Percentiles rank a stretch among this genome's conserved stretches.
These are phyloP conservation scores for Drosophila tanythrix DNA, from an alignment of 2,888 invertebrate species.

Conservation along the genomic window DNA sequence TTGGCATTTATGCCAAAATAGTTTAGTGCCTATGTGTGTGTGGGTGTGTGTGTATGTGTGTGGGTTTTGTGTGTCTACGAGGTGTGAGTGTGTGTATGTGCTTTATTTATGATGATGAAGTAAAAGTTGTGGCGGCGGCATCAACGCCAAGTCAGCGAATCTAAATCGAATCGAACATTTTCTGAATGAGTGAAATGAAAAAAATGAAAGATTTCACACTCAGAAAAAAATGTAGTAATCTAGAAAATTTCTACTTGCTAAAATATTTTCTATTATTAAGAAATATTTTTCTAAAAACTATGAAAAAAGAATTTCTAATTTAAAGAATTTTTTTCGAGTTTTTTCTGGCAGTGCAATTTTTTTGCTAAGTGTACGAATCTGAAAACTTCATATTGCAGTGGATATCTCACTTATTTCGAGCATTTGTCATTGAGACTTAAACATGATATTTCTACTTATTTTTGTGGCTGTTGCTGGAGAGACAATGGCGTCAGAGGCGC, in stretches of 20 bases:
- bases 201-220: rapidly evolving
- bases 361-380: not conserved
- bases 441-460: not conserved
- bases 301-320: not conserved
- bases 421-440: not conserved
- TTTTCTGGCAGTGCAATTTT: not conserved
- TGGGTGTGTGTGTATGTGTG: not conserved
- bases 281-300: not conserved
- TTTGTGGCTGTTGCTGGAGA: not conserved
- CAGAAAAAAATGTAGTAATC: not conserved
- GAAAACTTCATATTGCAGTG: not conserved
- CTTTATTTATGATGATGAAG: not conserved
- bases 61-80: not conserved
- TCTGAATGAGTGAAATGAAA: not conserved
- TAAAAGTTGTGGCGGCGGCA: not conserved
- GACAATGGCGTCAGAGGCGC: conserved; percentile 33
- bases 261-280: not conserved
- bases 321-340: not conserved
- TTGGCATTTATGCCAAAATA: not conserved
- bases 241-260: not conserved
- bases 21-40: not conserved
- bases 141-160: not conserved
- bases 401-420: not conserved
- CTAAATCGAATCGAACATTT: not conserved
- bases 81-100: not conserved